These are phyloP conservation scores for Struthio camelus DNA, from an alignment of 2,113 vertebrate genomes.

Conservation along the genomic window DNA sequence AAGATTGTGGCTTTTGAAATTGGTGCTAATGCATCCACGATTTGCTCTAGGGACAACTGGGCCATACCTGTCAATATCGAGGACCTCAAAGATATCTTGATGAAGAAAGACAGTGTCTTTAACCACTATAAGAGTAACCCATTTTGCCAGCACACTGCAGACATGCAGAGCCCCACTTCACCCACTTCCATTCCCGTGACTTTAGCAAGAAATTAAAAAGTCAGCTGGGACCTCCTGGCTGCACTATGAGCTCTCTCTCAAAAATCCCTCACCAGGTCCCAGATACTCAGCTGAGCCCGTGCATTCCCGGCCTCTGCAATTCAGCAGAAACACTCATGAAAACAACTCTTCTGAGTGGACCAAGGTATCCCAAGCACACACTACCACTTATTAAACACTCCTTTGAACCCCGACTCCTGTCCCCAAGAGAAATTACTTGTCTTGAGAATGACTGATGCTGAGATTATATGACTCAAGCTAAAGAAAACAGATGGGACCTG, in stretches of 20 bases:
- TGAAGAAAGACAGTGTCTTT: not conserved
- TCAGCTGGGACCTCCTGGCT: not conserved
- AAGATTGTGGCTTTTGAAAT: conserved; percentile 8
- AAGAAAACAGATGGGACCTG: not conserved
- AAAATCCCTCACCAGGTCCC: not conserved
- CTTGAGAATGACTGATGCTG: not conserved
- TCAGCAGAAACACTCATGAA: not conserved
- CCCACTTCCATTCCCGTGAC: not conserved
- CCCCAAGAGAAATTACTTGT: not conserved
- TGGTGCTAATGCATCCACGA: not conserved
- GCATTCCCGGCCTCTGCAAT: not conserved
- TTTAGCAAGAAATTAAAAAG: not conserved
- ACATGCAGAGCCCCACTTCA: not conserved
- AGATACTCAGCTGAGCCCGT: too few relatives aligned
- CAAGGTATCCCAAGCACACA: not conserved
- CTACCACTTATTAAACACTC: not conserved
- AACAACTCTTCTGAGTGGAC: not conserved
- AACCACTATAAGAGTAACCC: not conserved
- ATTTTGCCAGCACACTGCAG: not conserved
- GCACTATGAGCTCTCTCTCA: not conserved
- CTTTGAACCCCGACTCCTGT: not conserved
- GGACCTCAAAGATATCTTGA: not conserved
- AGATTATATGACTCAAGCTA: not conserved
- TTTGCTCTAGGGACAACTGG: not conserved
- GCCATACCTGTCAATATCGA: not conserved